phyloP scores from a whole-genome alignment of 2,888 invertebrate species.

The Brassicogethes aeneus region DNA sequence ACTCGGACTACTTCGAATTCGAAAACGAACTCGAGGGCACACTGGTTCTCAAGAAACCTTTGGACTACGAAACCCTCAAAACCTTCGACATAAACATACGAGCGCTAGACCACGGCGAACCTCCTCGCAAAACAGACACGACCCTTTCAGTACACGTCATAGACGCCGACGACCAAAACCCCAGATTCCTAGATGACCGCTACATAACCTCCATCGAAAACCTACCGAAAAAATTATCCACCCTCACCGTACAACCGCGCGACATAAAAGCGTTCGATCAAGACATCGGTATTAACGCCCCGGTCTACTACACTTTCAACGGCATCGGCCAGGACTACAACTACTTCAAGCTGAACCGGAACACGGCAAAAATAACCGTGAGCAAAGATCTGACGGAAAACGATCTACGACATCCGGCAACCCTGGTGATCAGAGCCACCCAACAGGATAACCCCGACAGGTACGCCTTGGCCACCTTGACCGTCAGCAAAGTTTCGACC shows the following conservation, averaged over 20 bases:
- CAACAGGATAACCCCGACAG: conserved; percentile 78
- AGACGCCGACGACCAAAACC: conserved; percentile 90
- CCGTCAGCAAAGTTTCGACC: conserved; percentile 39
- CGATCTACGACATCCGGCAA: conserved; percentile 60
- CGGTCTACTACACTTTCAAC: conserved; percentile 60
- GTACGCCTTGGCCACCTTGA: conserved; percentile 76
- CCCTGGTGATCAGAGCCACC: conserved; percentile 68
- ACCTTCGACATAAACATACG: conserved; percentile 69
- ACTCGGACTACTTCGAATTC: conserved; percentile 74
- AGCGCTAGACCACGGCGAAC: conserved; percentile 73
- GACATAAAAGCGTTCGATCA: conserved; percentile 73
- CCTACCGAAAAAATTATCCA: conserved; percentile 52
- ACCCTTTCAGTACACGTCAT: conserved; percentile 67
- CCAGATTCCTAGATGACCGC: conserved; percentile 65
- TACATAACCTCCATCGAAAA: conserved; percentile 56
- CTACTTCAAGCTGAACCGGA: conserved; percentile 54
- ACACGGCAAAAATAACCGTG: conserved; percentile 53
- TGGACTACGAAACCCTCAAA: conserved; percentile 74
- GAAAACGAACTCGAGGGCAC: conserved; percentile 80
- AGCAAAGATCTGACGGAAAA: conserved; percentile 50
- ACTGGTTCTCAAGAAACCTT: conserved; percentile 64
- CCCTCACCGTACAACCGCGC: conserved; percentile 59
- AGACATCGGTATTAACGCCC: conserved; percentile 67
- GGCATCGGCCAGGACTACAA: conserved; percentile 54
- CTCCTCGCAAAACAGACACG: conserved; percentile 69